Percentiles rank a stretch among this genome's conserved stretches.
phyloP scores from a whole-genome alignment of 2,113 vertebrate genomes.

The Nestor notabilis region DNA sequence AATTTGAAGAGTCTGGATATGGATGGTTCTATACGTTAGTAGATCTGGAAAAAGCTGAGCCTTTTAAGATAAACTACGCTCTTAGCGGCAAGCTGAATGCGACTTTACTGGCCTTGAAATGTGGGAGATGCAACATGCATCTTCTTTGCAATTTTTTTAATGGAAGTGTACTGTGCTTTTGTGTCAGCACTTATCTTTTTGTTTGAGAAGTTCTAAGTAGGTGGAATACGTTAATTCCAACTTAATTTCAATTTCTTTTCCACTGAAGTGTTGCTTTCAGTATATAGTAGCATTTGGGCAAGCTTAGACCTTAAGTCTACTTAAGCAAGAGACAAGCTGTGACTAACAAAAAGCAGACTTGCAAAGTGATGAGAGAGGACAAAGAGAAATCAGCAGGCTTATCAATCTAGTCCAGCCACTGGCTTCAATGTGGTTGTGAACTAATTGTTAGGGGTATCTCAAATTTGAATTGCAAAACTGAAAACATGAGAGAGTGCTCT shows the following conservation, averaged over 20 bases:
- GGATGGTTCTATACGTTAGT: not conserved
- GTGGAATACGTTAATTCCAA: fast-evolving
- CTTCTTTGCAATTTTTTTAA: not conserved
- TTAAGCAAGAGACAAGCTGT: not conserved
- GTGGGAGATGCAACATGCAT: not conserved
- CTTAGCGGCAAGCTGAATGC: not conserved
- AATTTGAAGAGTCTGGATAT: not conserved
- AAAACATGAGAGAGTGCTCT: not conserved
- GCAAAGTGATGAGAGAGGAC: not conserved
- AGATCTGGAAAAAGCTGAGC: not conserved
- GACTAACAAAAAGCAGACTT: not conserved
- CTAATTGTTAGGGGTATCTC: not conserved
- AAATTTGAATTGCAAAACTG: not conserved
- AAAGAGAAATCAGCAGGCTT: not conserved
- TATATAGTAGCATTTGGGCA: not conserved
- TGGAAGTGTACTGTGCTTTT: not conserved
- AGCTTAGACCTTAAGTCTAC: not conserved
- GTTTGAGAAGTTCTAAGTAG: not conserved
- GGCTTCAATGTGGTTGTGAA: not conserved
- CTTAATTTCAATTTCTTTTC: not conserved
- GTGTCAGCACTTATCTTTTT: not conserved
- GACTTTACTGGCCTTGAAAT: not conserved
- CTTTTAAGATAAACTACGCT: fast-evolving
- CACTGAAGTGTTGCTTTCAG: not conserved
- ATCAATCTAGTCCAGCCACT: not conserved